phyloP scores from a whole-genome alignment of 2,888 invertebrate species.

The Sminthurides aquaticus region DNA sequence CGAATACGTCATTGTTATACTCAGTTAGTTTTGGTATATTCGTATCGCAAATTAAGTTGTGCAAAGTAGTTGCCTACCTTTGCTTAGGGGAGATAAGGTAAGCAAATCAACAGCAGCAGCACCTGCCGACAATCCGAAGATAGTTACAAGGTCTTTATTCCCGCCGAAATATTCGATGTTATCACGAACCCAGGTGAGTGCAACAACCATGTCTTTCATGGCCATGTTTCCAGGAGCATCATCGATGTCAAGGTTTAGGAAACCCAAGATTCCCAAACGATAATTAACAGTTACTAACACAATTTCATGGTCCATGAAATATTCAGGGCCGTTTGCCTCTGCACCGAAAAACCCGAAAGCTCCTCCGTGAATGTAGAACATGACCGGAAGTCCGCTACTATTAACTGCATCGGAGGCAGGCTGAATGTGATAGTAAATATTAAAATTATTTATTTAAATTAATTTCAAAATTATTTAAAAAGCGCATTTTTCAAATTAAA shows the following conservation, averaged over 20 bases:
- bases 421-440: neutral
- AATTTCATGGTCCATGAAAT: conserved; percentile 17
- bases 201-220: conserved; percentile 13
- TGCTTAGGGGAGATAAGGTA: conserved; percentile 8
- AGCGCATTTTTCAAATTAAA: no score
- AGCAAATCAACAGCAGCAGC: conserved; percentile 8
- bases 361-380: conserved; percentile 16
- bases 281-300: conserved; percentile 20
- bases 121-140: conserved; percentile 15
- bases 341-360: conserved; percentile 8
- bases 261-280: conserved; percentile 14
- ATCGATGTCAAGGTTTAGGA: conserved; percentile 16
- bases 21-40: no score
- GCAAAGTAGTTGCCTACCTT: conserved; percentile 2
- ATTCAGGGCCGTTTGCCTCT: conserved; percentile 8
- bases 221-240: conserved; percentile 21
- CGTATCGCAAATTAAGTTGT: no score
- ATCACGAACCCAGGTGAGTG: conserved; percentile 16
- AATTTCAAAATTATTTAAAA: no score
- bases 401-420: neutral
- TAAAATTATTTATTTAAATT: no score
- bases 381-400: neutral
- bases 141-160: conserved; percentile 1
- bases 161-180: conserved; percentile 16
- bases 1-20: no score